A percentile compares a stretch with the other conserved stretches of the same genome.
Evolutionary conservation across 1,140 invertebrate genomes (phyloP).

Genomic region (Aphelenchoides fujianensis): DNA sequence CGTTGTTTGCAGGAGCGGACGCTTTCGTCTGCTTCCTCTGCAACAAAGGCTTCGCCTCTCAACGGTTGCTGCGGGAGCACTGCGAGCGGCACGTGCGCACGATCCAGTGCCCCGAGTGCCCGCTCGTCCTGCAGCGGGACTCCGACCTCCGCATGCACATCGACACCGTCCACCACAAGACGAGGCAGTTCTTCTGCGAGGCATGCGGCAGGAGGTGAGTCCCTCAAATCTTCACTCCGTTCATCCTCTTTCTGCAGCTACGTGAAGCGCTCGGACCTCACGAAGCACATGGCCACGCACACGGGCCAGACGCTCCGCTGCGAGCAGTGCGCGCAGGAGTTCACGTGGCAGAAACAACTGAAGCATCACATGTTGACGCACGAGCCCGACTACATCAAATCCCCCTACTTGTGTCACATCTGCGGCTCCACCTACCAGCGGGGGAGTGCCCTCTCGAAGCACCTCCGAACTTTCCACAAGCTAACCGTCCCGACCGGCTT

Average conservation of each 20-base stretch:
- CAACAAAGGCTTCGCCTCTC: slow-evolving; percentile 37
- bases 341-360: slow-evolving; percentile 45
- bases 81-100: slow-evolving; percentile 39
- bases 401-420: slow-evolving; percentile 45
- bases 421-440: slow-evolving; percentile 36
- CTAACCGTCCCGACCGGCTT: slow-evolving; percentile 45
- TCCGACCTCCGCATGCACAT: slow-evolving; percentile 37
- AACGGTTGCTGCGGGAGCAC: slow-evolving; percentile 34
- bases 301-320: slow-evolving; percentile 27
- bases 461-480: slow-evolving; percentile 34
- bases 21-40: slow-evolving; percentile 40
- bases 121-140: slow-evolving; percentile 26
- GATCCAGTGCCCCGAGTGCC: slow-evolving; percentile 36
- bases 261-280: slow-evolving; percentile 35
- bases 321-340: slow-evolving; percentile 33
- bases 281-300: slow-evolving; percentile 42
- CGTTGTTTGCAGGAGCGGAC: background rate
- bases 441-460: slow-evolving; percentile 40
- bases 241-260: slow-evolving; percentile 33
- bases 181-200: slow-evolving; percentile 25
- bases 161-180: slow-evolving; percentile 37
- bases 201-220: slow-evolving; percentile 32
- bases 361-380: slow-evolving; percentile 35
- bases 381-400: slow-evolving; percentile 27
- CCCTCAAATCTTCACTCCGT: too few species aligned